Evolutionary conservation across 2,888 invertebrate genomes (phyloP).

Genomic region (Lycia hirtaria): DNA sequence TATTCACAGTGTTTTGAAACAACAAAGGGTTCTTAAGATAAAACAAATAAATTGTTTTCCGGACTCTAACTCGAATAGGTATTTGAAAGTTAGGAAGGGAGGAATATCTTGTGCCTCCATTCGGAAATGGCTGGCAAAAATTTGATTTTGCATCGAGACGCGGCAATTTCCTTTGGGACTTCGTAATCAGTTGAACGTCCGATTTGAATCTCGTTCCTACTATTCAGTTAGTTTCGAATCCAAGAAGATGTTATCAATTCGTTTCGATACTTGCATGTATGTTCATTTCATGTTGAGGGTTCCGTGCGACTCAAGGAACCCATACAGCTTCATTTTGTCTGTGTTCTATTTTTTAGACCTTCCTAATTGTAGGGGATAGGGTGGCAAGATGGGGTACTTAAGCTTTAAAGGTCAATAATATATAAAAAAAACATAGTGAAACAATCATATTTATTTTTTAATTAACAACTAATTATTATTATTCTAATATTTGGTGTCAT

Average conservation of each 20-base stretch:
- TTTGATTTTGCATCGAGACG: constrained; percentile 43
- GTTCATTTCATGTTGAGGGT: neutral
- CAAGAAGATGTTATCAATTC: neutral
- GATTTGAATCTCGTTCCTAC: constrained; percentile 22
- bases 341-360: too few relatives aligned
- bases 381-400: too few relatives aligned
- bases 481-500: too few relatives aligned
- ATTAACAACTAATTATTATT: too few relatives aligned
- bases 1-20: constrained; percentile 57
- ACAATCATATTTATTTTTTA: too few relatives aligned
- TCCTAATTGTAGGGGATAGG: too few relatives aligned
- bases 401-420: too few relatives aligned
- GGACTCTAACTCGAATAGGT: constrained; percentile 53
- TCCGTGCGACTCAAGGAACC: too few relatives aligned
- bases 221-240: constrained; percentile 6
- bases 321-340: too few relatives aligned
- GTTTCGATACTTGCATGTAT: neutral
- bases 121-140: constrained; percentile 49
- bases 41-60: constrained; percentile 69
- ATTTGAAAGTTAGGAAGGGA: constrained; percentile 54
- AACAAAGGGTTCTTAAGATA: constrained; percentile 71
- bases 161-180: constrained; percentile 41
- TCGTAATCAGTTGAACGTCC: constrained; percentile 36
- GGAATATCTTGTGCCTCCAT: constrained; percentile 49
- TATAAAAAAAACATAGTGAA: too few relatives aligned